phyloP scores from a whole-genome alignment of 2,113 vertebrate genomes.

The Solenodon paradoxus region DNA sequence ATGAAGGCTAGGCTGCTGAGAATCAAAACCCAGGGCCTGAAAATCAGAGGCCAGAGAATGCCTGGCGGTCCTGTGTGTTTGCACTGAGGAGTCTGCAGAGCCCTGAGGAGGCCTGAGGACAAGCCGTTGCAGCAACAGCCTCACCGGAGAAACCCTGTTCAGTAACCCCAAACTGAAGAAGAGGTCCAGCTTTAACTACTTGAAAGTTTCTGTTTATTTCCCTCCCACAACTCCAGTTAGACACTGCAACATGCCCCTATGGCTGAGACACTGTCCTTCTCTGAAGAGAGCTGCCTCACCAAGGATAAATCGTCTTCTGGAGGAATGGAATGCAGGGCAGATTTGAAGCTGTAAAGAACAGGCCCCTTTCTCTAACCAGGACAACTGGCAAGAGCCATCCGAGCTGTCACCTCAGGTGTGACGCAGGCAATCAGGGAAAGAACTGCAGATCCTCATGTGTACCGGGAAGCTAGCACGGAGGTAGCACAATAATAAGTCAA shows the following conservation, averaged over 20 bases:
- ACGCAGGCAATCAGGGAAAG: background rate
- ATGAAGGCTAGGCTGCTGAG: background rate
- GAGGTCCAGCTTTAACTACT: background rate
- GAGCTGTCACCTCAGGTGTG: background rate
- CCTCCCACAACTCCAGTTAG: background rate
- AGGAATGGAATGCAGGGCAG: background rate
- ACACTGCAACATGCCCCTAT: background rate
- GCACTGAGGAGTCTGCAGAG: rapidly evolving
- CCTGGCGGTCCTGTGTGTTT: background rate
- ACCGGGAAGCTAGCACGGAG: background rate
- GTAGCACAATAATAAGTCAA: background rate
- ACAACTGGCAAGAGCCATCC: background rate
- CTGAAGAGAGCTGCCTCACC: background rate
- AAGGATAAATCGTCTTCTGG: background rate
- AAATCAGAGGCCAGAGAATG: background rate
- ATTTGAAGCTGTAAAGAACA: background rate
- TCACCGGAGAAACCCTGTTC: background rate
- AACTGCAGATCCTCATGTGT: background rate
- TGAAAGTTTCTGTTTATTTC: background rate
- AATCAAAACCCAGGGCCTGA: background rate
- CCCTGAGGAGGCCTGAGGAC: background rate
- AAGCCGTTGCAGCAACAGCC: background rate
- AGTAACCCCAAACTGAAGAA: background rate
- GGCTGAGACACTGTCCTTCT: background rate
- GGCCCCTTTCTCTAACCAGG: rapidly evolving